phyloP scores from a whole-genome alignment of 2,888 invertebrate species.

The Alentia gelatinosa region DNA sequence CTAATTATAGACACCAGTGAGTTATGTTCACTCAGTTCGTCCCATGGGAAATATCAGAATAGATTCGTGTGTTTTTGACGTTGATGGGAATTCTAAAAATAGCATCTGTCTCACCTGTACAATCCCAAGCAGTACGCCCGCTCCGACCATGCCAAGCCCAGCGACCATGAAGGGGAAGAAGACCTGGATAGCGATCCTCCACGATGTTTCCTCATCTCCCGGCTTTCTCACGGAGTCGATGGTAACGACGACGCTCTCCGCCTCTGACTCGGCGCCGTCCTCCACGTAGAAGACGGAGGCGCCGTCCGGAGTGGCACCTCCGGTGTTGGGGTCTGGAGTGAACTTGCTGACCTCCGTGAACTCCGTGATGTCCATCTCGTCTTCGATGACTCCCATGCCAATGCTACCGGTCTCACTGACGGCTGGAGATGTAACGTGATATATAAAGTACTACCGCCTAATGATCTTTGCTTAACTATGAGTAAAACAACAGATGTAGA shows the following conservation, averaged over 20 bases:
- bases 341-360: slow-evolving; percentile 42
- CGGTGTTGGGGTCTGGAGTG: neutral
- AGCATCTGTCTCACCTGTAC: slow-evolving; percentile 81
- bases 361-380: slow-evolving; percentile 29
- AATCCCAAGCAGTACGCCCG: slow-evolving; percentile 90
- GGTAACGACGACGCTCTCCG: slow-evolving; percentile 10
- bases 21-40: too few species aligned
- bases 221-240: slow-evolving; percentile 33
- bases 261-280: slow-evolving; percentile 36
- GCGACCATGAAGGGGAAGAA: slow-evolving; percentile 93
- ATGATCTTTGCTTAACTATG: too few species aligned
- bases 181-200: slow-evolving; percentile 83
- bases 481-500: too few species aligned
- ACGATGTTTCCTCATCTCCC: slow-evolving; percentile 60
- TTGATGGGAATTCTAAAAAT: too few species aligned
- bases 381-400: slow-evolving; percentile 35
- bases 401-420: slow-evolving; percentile 50
- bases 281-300: neutral
- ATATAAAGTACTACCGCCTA: too few species aligned
- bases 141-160: slow-evolving; percentile 94
- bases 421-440: too few species aligned
- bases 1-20: too few species aligned
- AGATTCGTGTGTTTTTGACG: too few species aligned
- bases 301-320: neutral
- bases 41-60: too few species aligned